Base-by-base conservation (phyloP, 2,797 vertebrate species). In the Clarias platycephalus region DNA sequence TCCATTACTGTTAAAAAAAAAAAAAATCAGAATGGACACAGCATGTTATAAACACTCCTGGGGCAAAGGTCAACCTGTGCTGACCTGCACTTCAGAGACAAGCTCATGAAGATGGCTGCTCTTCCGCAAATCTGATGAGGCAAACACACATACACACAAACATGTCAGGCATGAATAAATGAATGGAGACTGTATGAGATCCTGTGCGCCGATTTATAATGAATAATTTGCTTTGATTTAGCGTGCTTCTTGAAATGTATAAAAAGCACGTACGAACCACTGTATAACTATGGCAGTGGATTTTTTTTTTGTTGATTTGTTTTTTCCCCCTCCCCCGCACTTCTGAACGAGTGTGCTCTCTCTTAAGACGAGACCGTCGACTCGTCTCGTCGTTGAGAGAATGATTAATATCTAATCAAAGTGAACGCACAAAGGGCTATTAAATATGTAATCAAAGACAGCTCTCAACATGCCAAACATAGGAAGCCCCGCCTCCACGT, bases 371-470 rank as follows among this genome's bases (percentile, higher is more conserved):
- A 90, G 91, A 86, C 10, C 22, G 75, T 86, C 84, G 44, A 83
- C 86, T 85, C 83, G 84, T 90, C 93, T 93, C 93, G 93, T 94
- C 92, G 92, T 91, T 93, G 94, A 94, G 93, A 95, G 93, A 85
- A 93, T 94, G 95, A 95, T 96, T 95, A 95, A 96, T 95, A 95
- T 94, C 93, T 95, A 94, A 95, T 96, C 94, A 95, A 96, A 96
- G 94, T 92, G 90, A 92, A 91, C 90, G 90, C 93, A 94, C 94
- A 94, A 94, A 93, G 92, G 92, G 89, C 85, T 90, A 86, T 88
- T 90, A 86, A 96, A 96, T 95, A 95, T 94, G 94, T 96, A 95
- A 96, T 96, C 94, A 96, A 95, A 95, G 94, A 92, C 92, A 90
- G 90, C 83, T 88, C 89, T 92, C 92, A 90, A 91, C 91, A 92